Conservation (phyloP, 2,113 vertebrate species). For the Hemibagrus wyckioides region DNA sequence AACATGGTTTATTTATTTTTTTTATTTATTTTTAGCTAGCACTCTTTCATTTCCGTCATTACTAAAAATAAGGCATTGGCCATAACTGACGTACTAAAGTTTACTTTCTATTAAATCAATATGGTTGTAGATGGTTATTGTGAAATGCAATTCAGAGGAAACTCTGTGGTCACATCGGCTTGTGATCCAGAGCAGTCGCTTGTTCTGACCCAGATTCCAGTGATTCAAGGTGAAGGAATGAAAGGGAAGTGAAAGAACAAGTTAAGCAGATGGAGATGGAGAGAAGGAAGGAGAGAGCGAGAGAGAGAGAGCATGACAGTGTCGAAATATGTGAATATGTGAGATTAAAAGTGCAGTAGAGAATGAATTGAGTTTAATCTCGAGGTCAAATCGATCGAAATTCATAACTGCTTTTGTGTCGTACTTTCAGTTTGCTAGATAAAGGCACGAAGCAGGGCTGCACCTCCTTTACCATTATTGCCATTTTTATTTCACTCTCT, state of each 20-base stretch:
- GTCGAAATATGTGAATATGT: not conserved
- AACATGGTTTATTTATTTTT: not conserved
- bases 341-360: not conserved
- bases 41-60: not conserved
- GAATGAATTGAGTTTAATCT: not conserved
- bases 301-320: not conserved
- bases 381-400: not conserved
- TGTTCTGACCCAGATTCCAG: conserved; percentile 49
- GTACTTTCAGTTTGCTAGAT: not conserved
- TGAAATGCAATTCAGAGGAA: conserved; percentile 12
- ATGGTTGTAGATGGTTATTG: conserved; percentile 17
- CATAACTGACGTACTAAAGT: not conserved
- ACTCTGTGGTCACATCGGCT: conserved; percentile 5
- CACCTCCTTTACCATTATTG: not conserved
- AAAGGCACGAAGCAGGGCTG: not conserved
- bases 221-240: conserved; percentile 32
- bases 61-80: not conserved
- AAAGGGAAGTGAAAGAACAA: conserved; percentile 23
- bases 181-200: conserved; percentile 37
- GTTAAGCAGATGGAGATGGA: conserved; percentile 28
- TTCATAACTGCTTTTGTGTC: not conserved
- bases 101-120: conserved; percentile 5
- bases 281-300: conserved; percentile 18
- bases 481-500: not conserved
- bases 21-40: conserved; percentile 1